Base-by-base conservation (phyloP, 2,888 invertebrate genomes). In the Oscheius sp. region DNA sequence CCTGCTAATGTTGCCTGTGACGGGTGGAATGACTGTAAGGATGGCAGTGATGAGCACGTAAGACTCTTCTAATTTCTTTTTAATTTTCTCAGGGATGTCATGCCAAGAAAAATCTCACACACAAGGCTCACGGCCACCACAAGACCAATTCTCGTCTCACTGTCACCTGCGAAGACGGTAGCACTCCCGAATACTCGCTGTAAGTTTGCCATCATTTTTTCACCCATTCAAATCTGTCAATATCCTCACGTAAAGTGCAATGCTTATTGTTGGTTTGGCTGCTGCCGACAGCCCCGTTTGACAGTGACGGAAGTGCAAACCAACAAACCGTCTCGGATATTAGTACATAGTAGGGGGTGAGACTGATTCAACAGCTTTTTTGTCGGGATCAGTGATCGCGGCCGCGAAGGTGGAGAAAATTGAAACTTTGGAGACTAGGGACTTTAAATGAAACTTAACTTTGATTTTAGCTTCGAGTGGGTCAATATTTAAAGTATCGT, bases 151-250 rank as follows among this genome's bases (percentile, higher is more conserved):
- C 76, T 32, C 75, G 78, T 50, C 76, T 80, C 3, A 88, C 87
- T 10, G 84, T 81, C 3, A 57, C 81, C 10, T 89, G 88, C 60
- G 82, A 83, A n/a, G 88, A 88, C 76, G 87, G 87, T 11, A 74
- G 80, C 2, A 66, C 79, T 29, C 88, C 88, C 3, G 87, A 89
- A 62, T 88, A 81, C 78, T 83, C 83, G 71, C 70, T 87, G 86
- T 86, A 53, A 76, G 86, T 72, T 74, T 74, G 80, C 76, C 75
- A 11, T 59, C 33, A 29, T 60, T 60, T 60, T 33, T 60, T 60
- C 37, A 5, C 53, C 53, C 3, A 4, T 29, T n/a, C 9, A 13
- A 53, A 21, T 29, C 62, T 42, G 62, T 62, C 42, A 42, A 42
- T 42, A 42, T 32, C 13, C 10, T 37, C 33, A 29, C 42, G 55